phyloP scores from a whole-genome alignment of 2,113 vertebrate genomes.

The Ammospiza nelsoni region DNA sequence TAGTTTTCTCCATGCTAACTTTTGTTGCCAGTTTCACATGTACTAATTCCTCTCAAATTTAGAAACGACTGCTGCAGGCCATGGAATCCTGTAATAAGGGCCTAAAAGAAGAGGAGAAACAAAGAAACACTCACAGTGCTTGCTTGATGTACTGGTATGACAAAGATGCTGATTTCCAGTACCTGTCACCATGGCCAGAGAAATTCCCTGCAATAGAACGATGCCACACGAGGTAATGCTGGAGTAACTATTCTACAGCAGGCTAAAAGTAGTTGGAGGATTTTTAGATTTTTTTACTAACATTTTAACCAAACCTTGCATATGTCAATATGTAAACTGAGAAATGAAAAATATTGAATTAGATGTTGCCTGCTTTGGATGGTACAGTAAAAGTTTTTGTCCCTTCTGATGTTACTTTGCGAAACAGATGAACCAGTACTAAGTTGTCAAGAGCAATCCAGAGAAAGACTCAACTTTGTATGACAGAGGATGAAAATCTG shows the following conservation, averaged over 20 bases:
- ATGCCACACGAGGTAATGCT: slow-evolving; percentile 83
- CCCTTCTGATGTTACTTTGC: neutral
- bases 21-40: neutral
- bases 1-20: neutral
- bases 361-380: neutral
- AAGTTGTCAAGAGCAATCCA: neutral
- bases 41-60: neutral
- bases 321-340: neutral
- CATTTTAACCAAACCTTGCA: neutral
- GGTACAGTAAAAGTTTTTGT: neutral
- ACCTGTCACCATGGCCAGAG: slow-evolving; percentile 83
- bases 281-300: neutral
- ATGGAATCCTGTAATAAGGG: slow-evolving; percentile 86
- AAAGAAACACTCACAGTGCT: slow-evolving; percentile 89
- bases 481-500: neutral
- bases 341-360: neutral
- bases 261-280: neutral
- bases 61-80: slow-evolving; percentile 89
- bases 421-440: neutral
- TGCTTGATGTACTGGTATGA: slow-evolving; percentile 87
- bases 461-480: neutral
- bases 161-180: slow-evolving; percentile 77
- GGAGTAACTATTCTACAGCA: neutral
- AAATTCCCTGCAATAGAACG: slow-evolving; percentile 85
- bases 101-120: slow-evolving; percentile 84